Evolutionary conservation across 2,888 invertebrate genomes (phyloP), one percentile per base, ranked within the genome.

Genomic region (Penaeus monodon): DNA sequence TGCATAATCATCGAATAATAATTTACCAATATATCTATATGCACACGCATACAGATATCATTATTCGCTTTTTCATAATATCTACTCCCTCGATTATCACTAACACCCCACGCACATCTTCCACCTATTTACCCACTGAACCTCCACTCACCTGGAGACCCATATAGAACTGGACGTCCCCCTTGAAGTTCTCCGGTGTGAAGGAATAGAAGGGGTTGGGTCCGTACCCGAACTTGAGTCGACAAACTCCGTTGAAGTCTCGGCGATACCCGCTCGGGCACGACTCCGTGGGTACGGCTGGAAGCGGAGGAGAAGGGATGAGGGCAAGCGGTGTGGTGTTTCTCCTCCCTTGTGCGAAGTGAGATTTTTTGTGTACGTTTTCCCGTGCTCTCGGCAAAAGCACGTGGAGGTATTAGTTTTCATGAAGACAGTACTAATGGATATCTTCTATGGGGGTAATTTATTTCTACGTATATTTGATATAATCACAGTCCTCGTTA

Each of bases 91-190:
- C 3, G 14, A 24, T 70, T 70, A 68, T 20, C 33, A 27, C 24
- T 3, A n/a, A 73, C 33, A 63, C 17, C 27, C 6, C 33, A n/a
- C 38, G 20, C 57, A 33, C 22, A 57, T 68, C 27, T 20, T 38
- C 22, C 24, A 66, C 6, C 12, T 10, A 66, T 57, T 33, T 8
- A 24, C 33, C 22, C 24, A 66, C 22, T 38, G 65, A 33, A 24
- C 20, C 65, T 10, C 38, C n/a, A n/a, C 85, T 65, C 49, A 87
- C 86, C 86, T 87, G 86, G 57, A 88, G 79, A 6, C 88, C 88
- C 89, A 89, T 89, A 83, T 89, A 89, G 85, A 88, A 89, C 84
- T 88, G 89, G 6, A 89, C 65, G 66, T 88, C 88, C 27, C 89
- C 89, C 78, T 89, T 89, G 80, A 84, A 89, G 49, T 88, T 89